Conservation (phyloP, 1,140 invertebrate species). For the Heliconius hewitsoni region DNA sequence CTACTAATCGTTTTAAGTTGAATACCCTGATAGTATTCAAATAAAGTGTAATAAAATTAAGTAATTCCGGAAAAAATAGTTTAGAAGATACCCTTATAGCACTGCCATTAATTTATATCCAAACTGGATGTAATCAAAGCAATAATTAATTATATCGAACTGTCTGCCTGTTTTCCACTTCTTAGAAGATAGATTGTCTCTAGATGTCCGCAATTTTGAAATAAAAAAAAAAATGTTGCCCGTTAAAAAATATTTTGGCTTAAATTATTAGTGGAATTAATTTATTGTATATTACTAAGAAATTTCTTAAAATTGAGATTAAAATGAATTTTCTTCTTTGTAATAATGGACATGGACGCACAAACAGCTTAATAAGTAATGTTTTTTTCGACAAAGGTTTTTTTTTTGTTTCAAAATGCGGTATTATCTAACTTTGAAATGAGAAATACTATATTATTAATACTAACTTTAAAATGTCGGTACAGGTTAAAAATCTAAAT, state of each 20-base stretch:
- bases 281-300: too few species aligned
- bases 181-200: neutral
- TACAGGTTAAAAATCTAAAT: constrained; percentile 1
- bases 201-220: neutral
- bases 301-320: too few species aligned
- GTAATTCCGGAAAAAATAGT: neutral
- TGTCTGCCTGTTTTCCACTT: neutral
- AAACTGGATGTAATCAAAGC: constrained; percentile 29
- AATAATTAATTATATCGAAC: constrained; percentile 27
- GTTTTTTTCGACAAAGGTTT: neutral
- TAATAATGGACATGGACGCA: constrained; percentile 2
- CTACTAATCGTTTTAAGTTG: neutral
- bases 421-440: neutral
- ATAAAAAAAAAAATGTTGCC: neutral
- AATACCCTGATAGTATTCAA: neutral
- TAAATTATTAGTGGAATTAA: too few species aligned
- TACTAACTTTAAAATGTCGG: neutral
- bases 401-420: constrained; percentile 3
- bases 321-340: neutral
- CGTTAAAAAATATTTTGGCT: neutral
- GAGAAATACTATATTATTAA: neutral
- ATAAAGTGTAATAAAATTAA: neutral
- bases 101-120: constrained; percentile 36
- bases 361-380: neutral
- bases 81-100: constrained; percentile 28